A percentile compares a stretch with the other conserved stretches of the same genome.
phyloP scores from a whole-genome alignment of 53 echinoderm and acorn worm species.

The Pentamera pediparva region DNA sequence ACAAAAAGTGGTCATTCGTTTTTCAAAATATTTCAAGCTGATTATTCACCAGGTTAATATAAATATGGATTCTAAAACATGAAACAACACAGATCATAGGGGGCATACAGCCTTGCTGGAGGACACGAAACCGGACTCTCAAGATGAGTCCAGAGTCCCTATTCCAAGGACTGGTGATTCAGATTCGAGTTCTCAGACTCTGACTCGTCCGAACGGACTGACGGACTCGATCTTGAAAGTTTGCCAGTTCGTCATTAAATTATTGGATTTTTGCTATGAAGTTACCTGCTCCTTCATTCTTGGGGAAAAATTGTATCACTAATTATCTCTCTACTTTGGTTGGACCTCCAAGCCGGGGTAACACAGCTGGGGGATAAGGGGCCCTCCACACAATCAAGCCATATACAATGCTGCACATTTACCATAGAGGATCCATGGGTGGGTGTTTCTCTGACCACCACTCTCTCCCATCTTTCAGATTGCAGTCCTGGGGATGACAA shows the following conservation, averaged over 20 bases:
- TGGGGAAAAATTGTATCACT: neutral
- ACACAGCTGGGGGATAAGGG: neutral
- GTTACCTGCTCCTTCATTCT: neutral
- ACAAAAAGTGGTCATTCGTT: no score
- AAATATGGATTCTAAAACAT: neutral
- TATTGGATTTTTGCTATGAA: neutral
- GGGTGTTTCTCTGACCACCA: neutral
- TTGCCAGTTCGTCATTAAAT: no score
- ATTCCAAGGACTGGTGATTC: no score
- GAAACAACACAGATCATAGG: neutral
- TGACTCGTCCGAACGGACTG: no score
- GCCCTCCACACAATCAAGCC: no score
- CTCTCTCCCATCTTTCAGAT: slow-evolving; percentile 26
- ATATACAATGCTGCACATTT: neutral
- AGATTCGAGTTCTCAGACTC: no score
- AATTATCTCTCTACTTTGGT: neutral
- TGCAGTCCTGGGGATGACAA: slow-evolving; percentile 67
- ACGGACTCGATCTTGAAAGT: no score
- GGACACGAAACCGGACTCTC: no score
- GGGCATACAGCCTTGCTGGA: no score
- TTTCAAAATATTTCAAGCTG: neutral
- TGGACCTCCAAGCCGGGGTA: neutral
- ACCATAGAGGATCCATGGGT: neutral
- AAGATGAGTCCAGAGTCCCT: no score
- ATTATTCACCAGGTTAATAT: neutral